Base-by-base conservation (phyloP, 2,113 vertebrate species). In the Cichladusa arquata region DNA sequence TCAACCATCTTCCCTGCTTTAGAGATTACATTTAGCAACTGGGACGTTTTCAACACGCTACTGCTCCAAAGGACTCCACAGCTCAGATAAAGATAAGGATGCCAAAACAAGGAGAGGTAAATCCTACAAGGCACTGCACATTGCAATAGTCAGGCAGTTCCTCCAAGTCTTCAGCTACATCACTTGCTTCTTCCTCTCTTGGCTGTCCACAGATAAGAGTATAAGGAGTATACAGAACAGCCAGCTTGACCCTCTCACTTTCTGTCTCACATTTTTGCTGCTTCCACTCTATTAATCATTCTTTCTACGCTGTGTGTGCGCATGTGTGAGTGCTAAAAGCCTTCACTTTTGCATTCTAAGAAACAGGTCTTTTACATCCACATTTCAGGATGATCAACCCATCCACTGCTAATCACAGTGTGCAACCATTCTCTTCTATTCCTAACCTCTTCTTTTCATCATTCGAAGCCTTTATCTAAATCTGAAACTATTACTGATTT, bases 81-180 rank as follows among this genome's bases (percentile, higher is more conserved):
- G 73, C 18, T 65, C 70, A 84, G 38, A 38, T 38, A 38, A 38
- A 10, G 38, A 57, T 42, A 57, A 79, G 48, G 40, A 23, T 50
- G 24, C 22, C 65, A 56, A 64, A 40, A 54, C 0, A 2, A 82
- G 44, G n/a, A 88, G 20, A 90, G 81, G 28, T 54, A 90, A 80
- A 83, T 50, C 47, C 60, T 71, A 23, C 51, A 71, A 51, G 87
- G 65, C 47, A 54, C 14, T 72, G 16, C 29, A 33, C 17, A 6
- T 8, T 7, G 8, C 11, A 69, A 18, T 0, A 0, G 51, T 31
- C 57, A 72, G 44, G 24, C 40, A 40, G 20, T 6, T 85, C n/a
- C 18, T 1, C 3, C 50, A 70, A 12, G 14, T 20, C 86, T 85
- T 85, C 81, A 85, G 58, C 42, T 65, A 16, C 8, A 4, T 6